A percentile compares a stretch with the other conserved stretches of the same genome.
phyloP scores from a whole-genome alignment of 2,888 invertebrate species.

The Phengaris arion region DNA sequence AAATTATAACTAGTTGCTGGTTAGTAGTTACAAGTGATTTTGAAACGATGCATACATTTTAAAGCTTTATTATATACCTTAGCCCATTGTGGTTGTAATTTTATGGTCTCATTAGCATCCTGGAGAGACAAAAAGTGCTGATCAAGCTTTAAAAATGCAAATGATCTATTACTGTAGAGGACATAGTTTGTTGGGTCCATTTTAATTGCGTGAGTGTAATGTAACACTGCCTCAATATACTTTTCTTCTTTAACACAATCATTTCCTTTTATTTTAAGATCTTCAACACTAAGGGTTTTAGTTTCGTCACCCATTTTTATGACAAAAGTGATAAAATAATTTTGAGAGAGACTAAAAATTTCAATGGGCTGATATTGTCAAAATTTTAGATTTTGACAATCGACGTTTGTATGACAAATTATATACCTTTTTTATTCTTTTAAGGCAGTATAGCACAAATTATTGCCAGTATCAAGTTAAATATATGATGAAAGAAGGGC shows the following conservation, averaged over 20 bases:
- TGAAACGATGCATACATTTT: not conserved
- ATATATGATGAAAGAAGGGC: too few relatives aligned
- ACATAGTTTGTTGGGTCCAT: slow-evolving; percentile 84
- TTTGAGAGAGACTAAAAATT: not conserved
- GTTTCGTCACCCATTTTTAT: slow-evolving; percentile 60
- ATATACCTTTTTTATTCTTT: too few relatives aligned
- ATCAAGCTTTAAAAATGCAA: slow-evolving; percentile 87
- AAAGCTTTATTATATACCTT: slow-evolving; percentile 76
- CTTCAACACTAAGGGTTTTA: slow-evolving; percentile 69
- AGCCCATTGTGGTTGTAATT: slow-evolving; percentile 87
- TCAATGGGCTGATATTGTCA: not conserved
- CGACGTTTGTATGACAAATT: too few relatives aligned
- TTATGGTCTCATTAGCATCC: slow-evolving; percentile 88
- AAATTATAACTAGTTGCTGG: slow-evolving; percentile 24
- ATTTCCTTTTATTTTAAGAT: slow-evolving; percentile 86
- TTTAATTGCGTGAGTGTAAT: slow-evolving; percentile 89
- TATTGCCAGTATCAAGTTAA: too few relatives aligned
- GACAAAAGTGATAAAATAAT: not conserved
- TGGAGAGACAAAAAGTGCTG: slow-evolving; percentile 87
- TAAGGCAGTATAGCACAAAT: too few relatives aligned
- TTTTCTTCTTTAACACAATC: slow-evolving; percentile 85
- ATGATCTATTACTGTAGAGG: slow-evolving; percentile 89
- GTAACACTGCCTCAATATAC: slow-evolving; percentile 86
- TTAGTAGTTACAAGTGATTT: not conserved
- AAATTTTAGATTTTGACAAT: too few relatives aligned